Percentiles rank a stretch among this genome's conserved stretches.
Conservation (phyloP, 2,888 invertebrate genomes). For the Xanthorhoe spadicearia region DNA sequence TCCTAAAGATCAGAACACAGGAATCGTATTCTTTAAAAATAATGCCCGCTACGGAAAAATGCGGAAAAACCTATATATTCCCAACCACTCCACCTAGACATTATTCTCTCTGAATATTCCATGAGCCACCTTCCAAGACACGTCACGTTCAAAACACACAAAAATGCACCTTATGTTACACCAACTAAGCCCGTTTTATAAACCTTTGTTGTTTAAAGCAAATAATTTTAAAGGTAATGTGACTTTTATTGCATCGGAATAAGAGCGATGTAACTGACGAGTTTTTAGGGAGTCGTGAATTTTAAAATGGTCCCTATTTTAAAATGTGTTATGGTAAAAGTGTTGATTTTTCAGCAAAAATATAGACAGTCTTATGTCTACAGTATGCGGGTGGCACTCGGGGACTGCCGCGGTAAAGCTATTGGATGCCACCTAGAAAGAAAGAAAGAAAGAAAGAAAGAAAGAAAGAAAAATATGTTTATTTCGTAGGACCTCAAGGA, state of each 20-base stretch:
- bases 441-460: too few species aligned
- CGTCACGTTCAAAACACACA: slow-evolving; percentile 24
- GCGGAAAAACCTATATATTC: slow-evolving; percentile 21
- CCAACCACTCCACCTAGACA: slow-evolving; percentile 31
- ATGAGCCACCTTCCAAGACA: slow-evolving; percentile 30
- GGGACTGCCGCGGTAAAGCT: too few species aligned
- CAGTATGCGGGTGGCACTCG: too few species aligned
- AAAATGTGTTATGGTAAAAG: background rate
- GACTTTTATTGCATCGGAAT: slow-evolving; percentile 41
- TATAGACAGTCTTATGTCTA: too few species aligned
- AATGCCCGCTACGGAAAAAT: slow-evolving; percentile 12
- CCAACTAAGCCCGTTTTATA: slow-evolving; percentile 20
- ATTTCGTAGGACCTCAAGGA: too few species aligned
- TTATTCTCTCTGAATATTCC: slow-evolving; percentile 44
- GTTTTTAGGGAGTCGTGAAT: slow-evolving; percentile 33
- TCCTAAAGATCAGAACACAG: too few species aligned
- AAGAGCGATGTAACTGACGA: slow-evolving; percentile 36
- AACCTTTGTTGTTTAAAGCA: slow-evolving; percentile 28
- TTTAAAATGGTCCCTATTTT: slow-evolving; percentile 22
- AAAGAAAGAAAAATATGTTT: too few species aligned
- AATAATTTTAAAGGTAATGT: slow-evolving; percentile 42
- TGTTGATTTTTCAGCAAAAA: background rate
- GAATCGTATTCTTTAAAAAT: background rate
- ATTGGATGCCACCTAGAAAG: too few species aligned
- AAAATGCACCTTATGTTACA: slow-evolving; percentile 29